A percentile compares a stretch with the other conserved stretches of the same genome.
Conservation (phyloP, 2,888 invertebrate species). For the Patella ulyssiponensis region DNA sequence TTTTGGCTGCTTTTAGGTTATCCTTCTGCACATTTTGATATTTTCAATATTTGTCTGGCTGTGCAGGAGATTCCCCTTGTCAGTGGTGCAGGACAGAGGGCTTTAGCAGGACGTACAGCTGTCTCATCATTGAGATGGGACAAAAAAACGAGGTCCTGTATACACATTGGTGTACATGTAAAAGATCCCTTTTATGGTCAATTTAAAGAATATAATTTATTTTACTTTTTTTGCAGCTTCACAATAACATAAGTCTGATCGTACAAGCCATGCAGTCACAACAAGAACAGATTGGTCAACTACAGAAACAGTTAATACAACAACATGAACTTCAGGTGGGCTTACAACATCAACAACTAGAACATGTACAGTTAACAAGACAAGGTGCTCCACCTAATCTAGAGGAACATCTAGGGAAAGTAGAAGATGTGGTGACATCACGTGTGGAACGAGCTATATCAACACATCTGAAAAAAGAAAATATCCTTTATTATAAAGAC, state of each 20-base stretch:
- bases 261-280: slow-evolving; percentile 56
- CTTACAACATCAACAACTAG: slow-evolving; percentile 54
- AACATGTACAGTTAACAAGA: slow-evolving; percentile 54
- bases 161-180: too few species aligned
- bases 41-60: too few species aligned
- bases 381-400: slow-evolving; percentile 53
- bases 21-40: too few species aligned
- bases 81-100: too few species aligned
- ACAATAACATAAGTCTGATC: slow-evolving; percentile 51
- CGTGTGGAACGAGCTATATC: slow-evolving; percentile 62
- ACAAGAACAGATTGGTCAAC: slow-evolving; percentile 58
- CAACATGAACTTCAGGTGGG: slow-evolving; percentile 61
- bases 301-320: slow-evolving; percentile 57
- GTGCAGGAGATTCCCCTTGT: too few species aligned
- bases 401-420: slow-evolving; percentile 62
- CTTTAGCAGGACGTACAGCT: too few species aligned
- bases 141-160: too few species aligned
- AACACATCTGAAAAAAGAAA: slow-evolving; percentile 62
- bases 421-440: slow-evolving; percentile 61
- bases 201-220: neutral
- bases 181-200: neutral
- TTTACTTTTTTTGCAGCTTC: slow-evolving; percentile 47
- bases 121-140: too few species aligned
- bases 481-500: slow-evolving; percentile 60
- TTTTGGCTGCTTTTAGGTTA: too few species aligned